phyloP scores from a whole-genome alignment of 1,140 invertebrate species.

The Drosophila tropicalis region DNA sequence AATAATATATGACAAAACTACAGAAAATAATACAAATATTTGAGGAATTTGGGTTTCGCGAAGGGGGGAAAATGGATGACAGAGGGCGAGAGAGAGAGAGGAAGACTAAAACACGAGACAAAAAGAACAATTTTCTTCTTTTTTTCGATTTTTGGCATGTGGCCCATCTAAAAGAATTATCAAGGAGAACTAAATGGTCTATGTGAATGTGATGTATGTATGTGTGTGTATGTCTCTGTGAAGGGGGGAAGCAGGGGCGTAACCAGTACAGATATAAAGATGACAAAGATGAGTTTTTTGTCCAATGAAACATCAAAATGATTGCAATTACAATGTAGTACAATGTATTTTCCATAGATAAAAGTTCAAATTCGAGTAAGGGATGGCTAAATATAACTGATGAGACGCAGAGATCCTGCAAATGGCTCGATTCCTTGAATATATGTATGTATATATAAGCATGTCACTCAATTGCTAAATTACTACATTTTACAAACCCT shows the following conservation, averaged over 20 bases:
- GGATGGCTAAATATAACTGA: too few relatives aligned
- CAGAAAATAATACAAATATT: constrained; percentile 41
- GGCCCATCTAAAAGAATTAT: constrained; percentile 43
- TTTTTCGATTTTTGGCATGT: constrained; percentile 30
- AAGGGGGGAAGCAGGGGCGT: constrained; percentile 20
- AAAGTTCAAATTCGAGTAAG: too few relatives aligned
- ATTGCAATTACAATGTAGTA: too few relatives aligned
- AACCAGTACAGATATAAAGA: not conserved
- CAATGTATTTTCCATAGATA: too few relatives aligned
- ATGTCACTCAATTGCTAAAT: too few relatives aligned
- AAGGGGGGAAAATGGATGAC: not conserved
- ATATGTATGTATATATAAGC: too few relatives aligned
- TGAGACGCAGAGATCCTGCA: not conserved
- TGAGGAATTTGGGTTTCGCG: constrained; percentile 33
- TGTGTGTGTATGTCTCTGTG: not conserved
- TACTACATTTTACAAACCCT: not conserved
- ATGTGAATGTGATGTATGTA: not conserved
- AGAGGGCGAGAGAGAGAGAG: not conserved
- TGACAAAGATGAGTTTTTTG: too few relatives aligned
- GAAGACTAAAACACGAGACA: constrained; percentile 27
- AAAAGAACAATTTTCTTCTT: constrained; percentile 1
- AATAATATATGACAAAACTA: constrained; percentile 46
- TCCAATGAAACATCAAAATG: too few relatives aligned
- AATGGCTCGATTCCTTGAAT: too few relatives aligned
- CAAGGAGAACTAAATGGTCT: constrained; percentile 43